Evolutionary conservation across 2,888 invertebrate genomes (phyloP).

Genomic region (Andrena bicolor): DNA sequence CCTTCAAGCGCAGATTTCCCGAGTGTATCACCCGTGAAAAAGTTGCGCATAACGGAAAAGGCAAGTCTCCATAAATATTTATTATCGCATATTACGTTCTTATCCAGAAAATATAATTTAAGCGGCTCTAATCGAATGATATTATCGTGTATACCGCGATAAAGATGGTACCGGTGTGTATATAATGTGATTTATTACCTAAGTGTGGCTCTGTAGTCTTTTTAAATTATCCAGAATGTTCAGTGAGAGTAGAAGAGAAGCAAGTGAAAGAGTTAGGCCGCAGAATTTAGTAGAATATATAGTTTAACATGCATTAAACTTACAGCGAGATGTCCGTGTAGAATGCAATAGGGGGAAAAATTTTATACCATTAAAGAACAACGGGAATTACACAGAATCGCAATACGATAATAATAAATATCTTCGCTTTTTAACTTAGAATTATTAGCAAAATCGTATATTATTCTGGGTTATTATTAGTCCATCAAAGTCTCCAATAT

Average conservation of each 20-base stretch:
- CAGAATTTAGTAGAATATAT: slow-evolving; percentile 34
- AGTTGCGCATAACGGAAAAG: not conserved
- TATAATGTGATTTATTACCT: slow-evolving; percentile 63
- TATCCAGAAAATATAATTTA: slow-evolving; percentile 16
- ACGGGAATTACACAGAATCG: slow-evolving; percentile 30
- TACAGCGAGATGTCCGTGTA: slow-evolving; percentile 66
- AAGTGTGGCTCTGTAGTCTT: slow-evolving; percentile 65
- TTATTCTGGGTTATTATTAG: not conserved
- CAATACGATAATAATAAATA: slow-evolving; percentile 34
- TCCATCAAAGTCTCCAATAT: slow-evolving; percentile 19
- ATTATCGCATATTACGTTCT: slow-evolving; percentile 27
- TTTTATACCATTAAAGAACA: slow-evolving; percentile 63
- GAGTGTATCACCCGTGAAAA: not conserved
- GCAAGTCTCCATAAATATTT: slow-evolving; percentile 11
- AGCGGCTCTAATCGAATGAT: not conserved
- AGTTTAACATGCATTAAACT: slow-evolving; percentile 53
- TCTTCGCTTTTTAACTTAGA: slow-evolving; percentile 11
- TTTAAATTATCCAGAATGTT: slow-evolving; percentile 66
- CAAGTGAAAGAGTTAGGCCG: slow-evolving; percentile 62
- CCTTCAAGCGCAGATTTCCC: not conserved
- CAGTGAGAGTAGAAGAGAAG: slow-evolving; percentile 64
- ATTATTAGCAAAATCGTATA: slow-evolving; percentile 22
- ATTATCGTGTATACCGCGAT: slow-evolving; percentile 28
- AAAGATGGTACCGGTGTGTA: slow-evolving; percentile 32
- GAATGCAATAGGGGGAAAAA: slow-evolving; percentile 65